Evolutionary conservation across 2,888 invertebrate species (phyloP), one percentile per base, ranked within the genome.

Genomic region (Oxyteleia sp.): DNA sequence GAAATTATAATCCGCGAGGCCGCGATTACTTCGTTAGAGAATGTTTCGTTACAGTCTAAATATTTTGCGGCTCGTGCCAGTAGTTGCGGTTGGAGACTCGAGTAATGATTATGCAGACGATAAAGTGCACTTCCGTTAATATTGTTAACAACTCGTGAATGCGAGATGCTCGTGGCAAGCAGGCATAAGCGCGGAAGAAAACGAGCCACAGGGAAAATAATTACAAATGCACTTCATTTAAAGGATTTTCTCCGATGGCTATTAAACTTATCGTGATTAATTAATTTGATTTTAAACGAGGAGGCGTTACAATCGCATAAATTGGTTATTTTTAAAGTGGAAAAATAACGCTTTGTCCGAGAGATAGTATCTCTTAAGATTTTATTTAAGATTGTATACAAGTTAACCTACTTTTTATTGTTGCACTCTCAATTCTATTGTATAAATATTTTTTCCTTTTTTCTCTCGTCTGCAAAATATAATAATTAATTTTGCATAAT

Each of bases 41-140:
- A 85, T 80, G 69, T 84, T 32, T 85, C 88, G 92, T 92, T 88
- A 86, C 90, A 92, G 88, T 92, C 91, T 84, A 89, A 85, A 92
- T 82, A 84, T 82, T 82, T 75, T 82, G 71, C 75, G 82, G 85
- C 82, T 82, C 82, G 84, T 84, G 85, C 63, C 72, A 76, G 74
- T 74, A 81, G 78, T 80, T 78, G 85, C 86, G 84, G 84, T 87
- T 72, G 74, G 80, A 85, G 82, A 85, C 78, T 80, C 84, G 38
- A 49, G 72, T 84, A 76, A 86, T 85, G 75, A 84, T 86, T 83
- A 85, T 63, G 76, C 78, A 80, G 76, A 86, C 63, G 78, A 81
- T 79, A 61, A 78, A 79, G 45, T 71, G 71, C 57, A 69, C 74
- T 84, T 84, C 84, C 84, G 66, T 76, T 76, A 75, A 71, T 63